Evolutionary conservation across 2,888 invertebrate genomes (phyloP).

Genomic region (Matsumyia berberina): DNA sequence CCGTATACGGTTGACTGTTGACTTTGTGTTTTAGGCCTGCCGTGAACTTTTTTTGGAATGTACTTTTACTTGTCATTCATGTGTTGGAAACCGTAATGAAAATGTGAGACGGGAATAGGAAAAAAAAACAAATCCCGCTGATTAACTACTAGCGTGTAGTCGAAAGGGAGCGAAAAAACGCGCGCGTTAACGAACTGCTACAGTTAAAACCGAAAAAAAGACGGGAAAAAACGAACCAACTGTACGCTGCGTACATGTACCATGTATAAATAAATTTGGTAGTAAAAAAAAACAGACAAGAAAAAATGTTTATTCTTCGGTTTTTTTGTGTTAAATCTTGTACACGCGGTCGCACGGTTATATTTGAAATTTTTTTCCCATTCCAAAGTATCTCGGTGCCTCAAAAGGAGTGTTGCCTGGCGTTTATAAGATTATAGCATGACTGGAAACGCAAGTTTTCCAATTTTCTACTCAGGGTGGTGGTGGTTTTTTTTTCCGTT

Average conservation of each 20-base stretch:
- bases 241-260: not conserved
- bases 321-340: slow-evolving; percentile 31
- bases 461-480: slow-evolving; percentile 70
- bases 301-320: slow-evolving; percentile 17
- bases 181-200: slow-evolving; percentile 58
- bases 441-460: slow-evolving; percentile 74
- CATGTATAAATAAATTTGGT: slow-evolving; percentile 14
- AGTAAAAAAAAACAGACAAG: slow-evolving; percentile 18
- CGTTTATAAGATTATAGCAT: slow-evolving; percentile 72
- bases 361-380: slow-evolving; percentile 44
- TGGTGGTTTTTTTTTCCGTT: slow-evolving; percentile 53
- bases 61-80: slow-evolving; percentile 35
- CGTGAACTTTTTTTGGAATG: slow-evolving; percentile 42
- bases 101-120: not conserved
- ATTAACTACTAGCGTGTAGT: slow-evolving; percentile 21
- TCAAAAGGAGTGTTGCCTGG: slow-evolving; percentile 67
- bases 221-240: not conserved
- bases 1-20: slow-evolving; percentile 22
- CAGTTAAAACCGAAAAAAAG: slow-evolving; percentile 19
- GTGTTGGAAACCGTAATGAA: slow-evolving; percentile 2
- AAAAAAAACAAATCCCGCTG: slow-evolving; percentile 18
- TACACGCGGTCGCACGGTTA: slow-evolving; percentile 38
- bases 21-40: slow-evolving; percentile 12
- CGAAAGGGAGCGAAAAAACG: slow-evolving; percentile 23
- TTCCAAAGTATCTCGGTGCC: slow-evolving; percentile 34